phyloP scores from a whole-genome alignment of 2,888 invertebrate species.

The Clostera curtula region DNA sequence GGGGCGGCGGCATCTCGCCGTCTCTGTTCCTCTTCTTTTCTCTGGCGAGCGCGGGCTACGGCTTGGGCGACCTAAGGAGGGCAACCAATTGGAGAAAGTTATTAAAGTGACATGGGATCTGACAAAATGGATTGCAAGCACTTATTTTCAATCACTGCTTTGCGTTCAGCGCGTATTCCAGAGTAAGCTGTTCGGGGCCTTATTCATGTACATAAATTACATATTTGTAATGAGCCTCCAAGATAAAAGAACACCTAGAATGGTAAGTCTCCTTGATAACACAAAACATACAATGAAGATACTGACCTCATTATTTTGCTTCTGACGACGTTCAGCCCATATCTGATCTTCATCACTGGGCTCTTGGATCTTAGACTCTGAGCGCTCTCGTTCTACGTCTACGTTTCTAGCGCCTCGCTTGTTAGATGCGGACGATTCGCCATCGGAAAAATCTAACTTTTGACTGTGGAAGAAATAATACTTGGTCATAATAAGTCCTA shows the following conservation, averaged over 20 bases:
- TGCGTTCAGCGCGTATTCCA: too few relatives aligned
- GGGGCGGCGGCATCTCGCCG: slow-evolving; percentile 52
- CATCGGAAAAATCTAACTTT: slow-evolving; percentile 95
- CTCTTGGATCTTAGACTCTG: slow-evolving; percentile 51
- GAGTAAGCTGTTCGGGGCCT: too few relatives aligned
- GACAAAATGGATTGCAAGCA: too few relatives aligned
- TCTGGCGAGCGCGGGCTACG: slow-evolving; percentile 87
- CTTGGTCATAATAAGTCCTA: slow-evolving; percentile 1
- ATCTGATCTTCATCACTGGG: slow-evolving; percentile 69
- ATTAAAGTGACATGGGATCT: too few relatives aligned
- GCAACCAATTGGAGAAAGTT: too few relatives aligned
- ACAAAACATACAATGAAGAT: too few relatives aligned
- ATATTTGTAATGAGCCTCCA: too few relatives aligned
- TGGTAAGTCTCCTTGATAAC: too few relatives aligned
- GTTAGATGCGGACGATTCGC: slow-evolving; percentile 76
- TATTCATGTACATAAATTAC: too few relatives aligned
- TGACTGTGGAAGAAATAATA: slow-evolving; percentile 73
- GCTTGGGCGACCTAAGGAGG: slow-evolving; percentile 86
- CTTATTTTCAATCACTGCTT: too few relatives aligned
- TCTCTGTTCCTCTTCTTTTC: slow-evolving; percentile 92
- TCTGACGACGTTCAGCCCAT: slow-evolving; percentile 81
- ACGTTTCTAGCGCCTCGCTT: slow-evolving; percentile 46
- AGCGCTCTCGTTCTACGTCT: slow-evolving; percentile 50
- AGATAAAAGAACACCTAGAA: too few relatives aligned
- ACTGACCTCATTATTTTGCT: slow-evolving; percentile 81